These are phyloP conservation scores for Rapana venosa DNA, from an alignment of 2,888 invertebrate genomes.

Conservation along the genomic window DNA sequence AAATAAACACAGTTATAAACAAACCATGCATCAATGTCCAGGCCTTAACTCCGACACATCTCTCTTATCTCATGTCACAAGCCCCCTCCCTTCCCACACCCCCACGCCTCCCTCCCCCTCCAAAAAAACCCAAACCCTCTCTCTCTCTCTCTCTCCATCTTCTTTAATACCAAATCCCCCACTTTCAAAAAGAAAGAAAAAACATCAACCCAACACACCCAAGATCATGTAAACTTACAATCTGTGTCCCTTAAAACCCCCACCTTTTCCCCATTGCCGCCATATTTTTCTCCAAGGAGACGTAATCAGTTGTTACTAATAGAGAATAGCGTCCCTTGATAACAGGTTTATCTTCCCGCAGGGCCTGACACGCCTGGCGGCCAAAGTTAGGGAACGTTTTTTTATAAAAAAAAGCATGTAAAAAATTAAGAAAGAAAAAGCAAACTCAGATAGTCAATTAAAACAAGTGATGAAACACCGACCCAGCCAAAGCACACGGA, in stretches of 20 bases:
- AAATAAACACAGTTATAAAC: constrained; percentile 26
- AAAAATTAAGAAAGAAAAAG: too few relatives aligned
- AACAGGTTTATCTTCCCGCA: background rate
- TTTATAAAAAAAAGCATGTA: too few relatives aligned
- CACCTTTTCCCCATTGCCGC: background rate
- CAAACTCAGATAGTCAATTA: constrained; percentile 2
- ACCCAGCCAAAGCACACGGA: too few relatives aligned
- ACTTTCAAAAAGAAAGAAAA: too few relatives aligned
- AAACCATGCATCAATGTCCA: constrained; percentile 18
- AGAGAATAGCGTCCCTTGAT: constrained; percentile 19
- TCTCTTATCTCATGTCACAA: constrained; percentile 15
- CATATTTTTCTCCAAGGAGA: background rate
- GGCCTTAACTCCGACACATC: background rate
- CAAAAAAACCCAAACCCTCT: background rate
- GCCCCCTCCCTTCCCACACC: background rate
- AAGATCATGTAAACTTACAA: too few relatives aligned
- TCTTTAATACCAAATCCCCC: too few relatives aligned
- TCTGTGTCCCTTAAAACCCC: background rate
- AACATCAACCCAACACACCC: too few relatives aligned
- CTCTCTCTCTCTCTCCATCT: background rate
- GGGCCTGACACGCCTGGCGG: background rate
- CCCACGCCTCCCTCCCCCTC: background rate
- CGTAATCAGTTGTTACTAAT: constrained; percentile 27
- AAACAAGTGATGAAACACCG: constrained; percentile 36
- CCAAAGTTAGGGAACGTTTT: too few relatives aligned